Conservation (phyloP, 2,888 invertebrate species). For the Agonopterix alstromeriana region DNA sequence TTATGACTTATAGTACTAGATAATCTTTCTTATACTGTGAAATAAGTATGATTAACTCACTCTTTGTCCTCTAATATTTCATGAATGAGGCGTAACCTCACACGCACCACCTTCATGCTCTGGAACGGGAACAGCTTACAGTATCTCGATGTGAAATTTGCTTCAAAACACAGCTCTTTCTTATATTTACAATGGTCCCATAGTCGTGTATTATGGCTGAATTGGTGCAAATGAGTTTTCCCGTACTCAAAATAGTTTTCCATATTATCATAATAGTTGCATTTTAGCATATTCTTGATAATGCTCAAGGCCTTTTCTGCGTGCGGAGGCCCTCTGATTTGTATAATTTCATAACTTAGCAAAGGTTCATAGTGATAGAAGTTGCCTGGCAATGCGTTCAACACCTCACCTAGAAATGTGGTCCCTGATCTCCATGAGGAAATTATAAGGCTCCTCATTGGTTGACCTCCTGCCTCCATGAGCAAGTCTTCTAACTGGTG, state of each 20-base stretch:
- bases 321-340: slow-evolving; percentile 85
- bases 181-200: slow-evolving; percentile 87
- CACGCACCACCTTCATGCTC: slow-evolving; percentile 90
- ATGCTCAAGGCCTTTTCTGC: slow-evolving; percentile 81
- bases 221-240: slow-evolving; percentile 85
- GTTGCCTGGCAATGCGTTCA: slow-evolving; percentile 90
- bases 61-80: slow-evolving; percentile 82
- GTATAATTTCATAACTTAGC: slow-evolving; percentile 87
- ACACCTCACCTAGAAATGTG: slow-evolving; percentile 90
- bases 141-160: slow-evolving; percentile 83
- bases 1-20: too few species aligned
- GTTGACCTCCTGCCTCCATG: slow-evolving; percentile 82
- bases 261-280: slow-evolving; percentile 86
- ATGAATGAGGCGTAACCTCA: slow-evolving; percentile 84
- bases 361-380: slow-evolving; percentile 95
- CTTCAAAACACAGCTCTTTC: slow-evolving; percentile 66
- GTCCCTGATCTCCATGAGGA: slow-evolving; percentile 96
- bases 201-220: slow-evolving; percentile 89
- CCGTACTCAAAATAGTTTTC: slow-evolving; percentile 87
- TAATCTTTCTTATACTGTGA: too few species aligned
- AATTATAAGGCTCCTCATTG: slow-evolving; percentile 85
- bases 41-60: slow-evolving; percentile 62
- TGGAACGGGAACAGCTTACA: slow-evolving; percentile 92
- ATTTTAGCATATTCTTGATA: slow-evolving; percentile 84
- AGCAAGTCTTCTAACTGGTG: slow-evolving; percentile 81